A percentile compares a stretch with the other conserved stretches of the same genome.
Evolutionary conservation across 1,140 invertebrate species (phyloP).

Genomic region (Mycetomoellerius zeteki): DNA sequence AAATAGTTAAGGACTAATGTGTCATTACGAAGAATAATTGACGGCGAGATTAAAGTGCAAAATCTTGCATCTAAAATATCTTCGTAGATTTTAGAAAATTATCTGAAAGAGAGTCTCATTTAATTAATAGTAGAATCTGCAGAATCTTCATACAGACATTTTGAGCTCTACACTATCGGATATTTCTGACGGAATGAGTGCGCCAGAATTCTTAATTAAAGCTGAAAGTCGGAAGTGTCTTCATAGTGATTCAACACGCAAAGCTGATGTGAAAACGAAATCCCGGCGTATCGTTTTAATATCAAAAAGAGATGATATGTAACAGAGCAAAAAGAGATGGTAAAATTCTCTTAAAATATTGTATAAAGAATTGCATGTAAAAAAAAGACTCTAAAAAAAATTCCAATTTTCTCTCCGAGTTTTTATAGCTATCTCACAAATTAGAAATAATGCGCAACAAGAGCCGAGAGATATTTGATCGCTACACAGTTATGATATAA

Average conservation of each 20-base stretch:
- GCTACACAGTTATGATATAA: not conserved
- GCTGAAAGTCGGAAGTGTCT: conserved; percentile 35
- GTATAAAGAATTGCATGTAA: not conserved
- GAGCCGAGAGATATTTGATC: not conserved
- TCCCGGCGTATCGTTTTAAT: not conserved
- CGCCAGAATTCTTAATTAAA: conserved; percentile 50
- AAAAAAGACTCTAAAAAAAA: not conserved
- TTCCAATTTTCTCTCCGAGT: not conserved
- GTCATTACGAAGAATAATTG: not conserved
- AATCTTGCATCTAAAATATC: not conserved
- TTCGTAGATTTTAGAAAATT: conserved; percentile 28
- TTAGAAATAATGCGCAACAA: not conserved
- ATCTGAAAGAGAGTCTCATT: conserved; percentile 2
- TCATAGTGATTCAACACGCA: conserved; percentile 11
- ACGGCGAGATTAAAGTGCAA: not conserved
- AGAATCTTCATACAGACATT: not conserved
- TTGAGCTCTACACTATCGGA: not conserved
- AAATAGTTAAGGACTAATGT: not conserved
- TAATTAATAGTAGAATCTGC: conserved; percentile 25
- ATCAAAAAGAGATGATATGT: not conserved
- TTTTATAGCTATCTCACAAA: not conserved
- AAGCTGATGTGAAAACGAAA: not conserved
- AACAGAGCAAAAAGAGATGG: not conserved
- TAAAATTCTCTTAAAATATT: not conserved
- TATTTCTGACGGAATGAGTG: conserved; percentile 23